These are phyloP conservation scores for Bufo gargarizans DNA, from an alignment of 2,113 vertebrate species.

Conservation along the genomic window DNA sequence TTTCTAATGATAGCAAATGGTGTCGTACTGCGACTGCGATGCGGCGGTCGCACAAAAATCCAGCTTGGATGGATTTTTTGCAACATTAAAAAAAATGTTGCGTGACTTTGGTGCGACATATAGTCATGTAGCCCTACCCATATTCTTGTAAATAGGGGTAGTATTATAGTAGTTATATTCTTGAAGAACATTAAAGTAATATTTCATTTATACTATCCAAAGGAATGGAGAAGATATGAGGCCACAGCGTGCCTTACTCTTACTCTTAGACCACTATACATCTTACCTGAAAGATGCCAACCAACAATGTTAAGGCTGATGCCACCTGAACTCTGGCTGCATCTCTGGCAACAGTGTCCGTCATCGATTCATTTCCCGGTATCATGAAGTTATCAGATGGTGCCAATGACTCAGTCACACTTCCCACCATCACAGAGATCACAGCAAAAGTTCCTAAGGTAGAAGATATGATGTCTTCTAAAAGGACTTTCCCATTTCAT, in stretches of 20 bases:
- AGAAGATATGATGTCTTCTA: neutral
- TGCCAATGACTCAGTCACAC: slow-evolving; percentile 81
- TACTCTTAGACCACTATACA: neutral
- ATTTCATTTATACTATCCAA: too few relatives aligned
- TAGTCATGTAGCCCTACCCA: too few relatives aligned
- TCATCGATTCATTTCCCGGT: slow-evolving; percentile 58
- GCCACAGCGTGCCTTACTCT: too few relatives aligned
- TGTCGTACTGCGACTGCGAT: too few relatives aligned
- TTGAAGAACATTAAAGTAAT: too few relatives aligned
- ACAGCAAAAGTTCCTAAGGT: slow-evolving; percentile 88
- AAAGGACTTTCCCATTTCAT: neutral
- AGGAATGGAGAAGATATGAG: neutral
- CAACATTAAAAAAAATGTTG: too few relatives aligned
- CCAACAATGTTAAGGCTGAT: slow-evolving; percentile 82
- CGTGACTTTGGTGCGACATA: too few relatives aligned
- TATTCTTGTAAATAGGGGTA: neutral
- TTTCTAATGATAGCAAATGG: too few relatives aligned
- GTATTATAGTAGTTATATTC: too few relatives aligned
- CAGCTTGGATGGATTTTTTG: too few relatives aligned
- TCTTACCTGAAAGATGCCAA: slow-evolving; percentile 87
- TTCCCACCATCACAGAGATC: slow-evolving; percentile 95
- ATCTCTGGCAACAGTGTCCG: slow-evolving; percentile 67
- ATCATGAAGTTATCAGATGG: slow-evolving; percentile 74
- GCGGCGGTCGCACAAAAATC: too few relatives aligned
- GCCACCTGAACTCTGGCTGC: slow-evolving; percentile 78